These are phyloP conservation scores for Mamestra brassicae DNA, from an alignment of 2,888 invertebrate species.

Conservation along the genomic window DNA sequence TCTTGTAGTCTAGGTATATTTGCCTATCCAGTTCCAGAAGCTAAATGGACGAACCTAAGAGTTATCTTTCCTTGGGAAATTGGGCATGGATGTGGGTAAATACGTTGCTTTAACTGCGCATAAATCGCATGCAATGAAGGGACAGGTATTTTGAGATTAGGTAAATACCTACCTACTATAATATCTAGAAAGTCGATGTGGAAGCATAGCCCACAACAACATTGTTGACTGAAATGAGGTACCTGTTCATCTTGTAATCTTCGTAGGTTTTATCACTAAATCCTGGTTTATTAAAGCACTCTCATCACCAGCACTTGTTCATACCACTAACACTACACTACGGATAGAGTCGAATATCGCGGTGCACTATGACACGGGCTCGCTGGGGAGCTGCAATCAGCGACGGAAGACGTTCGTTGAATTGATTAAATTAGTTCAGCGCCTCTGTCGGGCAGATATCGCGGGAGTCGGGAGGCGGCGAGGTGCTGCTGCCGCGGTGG, in stretches of 20 bases:
- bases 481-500: conserved; percentile 80
- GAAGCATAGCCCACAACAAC: background rate
- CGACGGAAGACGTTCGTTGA: conserved; percentile 84
- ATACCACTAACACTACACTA: conserved; percentile 62
- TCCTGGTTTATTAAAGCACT: conserved; percentile 21
- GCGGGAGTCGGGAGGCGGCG: conserved; percentile 64
- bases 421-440: conserved; percentile 84
- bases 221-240: conserved; percentile 33
- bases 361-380: conserved; percentile 54
- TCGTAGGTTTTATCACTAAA: conserved; percentile 10
- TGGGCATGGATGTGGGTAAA: background rate
- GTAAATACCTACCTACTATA: background rate
- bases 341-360: conserved; percentile 46
- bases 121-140: background rate
- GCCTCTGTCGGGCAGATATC: conserved; percentile 64
- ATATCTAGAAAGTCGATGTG: background rate
- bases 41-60: background rate
- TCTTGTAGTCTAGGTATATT: background rate
- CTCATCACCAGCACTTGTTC: conserved; percentile 66
- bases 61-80: background rate
- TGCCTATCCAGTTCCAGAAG: background rate
- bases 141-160: background rate
- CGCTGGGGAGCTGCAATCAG: conserved; percentile 75
- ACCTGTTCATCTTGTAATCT: conserved; percentile 74
- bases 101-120: background rate